Conservation (phyloP, 2,888 invertebrate genomes). For the Copidosoma aretas region DNA sequence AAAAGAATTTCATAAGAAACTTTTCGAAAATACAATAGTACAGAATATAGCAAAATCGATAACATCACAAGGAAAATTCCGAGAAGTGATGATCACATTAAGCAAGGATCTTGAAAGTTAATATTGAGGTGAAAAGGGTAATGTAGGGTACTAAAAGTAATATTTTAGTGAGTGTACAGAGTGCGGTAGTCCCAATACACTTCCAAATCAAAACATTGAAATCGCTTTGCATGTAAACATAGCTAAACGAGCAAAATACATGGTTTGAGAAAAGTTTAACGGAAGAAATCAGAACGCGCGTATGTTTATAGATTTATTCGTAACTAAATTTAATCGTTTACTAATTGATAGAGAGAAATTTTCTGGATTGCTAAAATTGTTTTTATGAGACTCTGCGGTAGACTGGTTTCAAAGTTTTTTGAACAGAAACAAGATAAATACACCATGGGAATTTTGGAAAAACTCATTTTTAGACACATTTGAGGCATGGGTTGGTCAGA, state of each 20-base stretch:
- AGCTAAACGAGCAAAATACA: conserved; percentile 28
- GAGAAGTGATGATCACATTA: conserved; percentile 36
- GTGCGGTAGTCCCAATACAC: background rate
- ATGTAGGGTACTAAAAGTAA: conserved; percentile 32
- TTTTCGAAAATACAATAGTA: conserved; percentile 31
- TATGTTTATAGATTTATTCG: background rate
- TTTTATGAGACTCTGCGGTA: background rate
- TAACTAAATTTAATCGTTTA: background rate
- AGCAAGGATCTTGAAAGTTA: conserved; percentile 28
- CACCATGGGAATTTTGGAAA: background rate
- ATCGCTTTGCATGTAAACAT: conserved; percentile 19
- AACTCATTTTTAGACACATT: background rate
- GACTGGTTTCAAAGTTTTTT: conserved; percentile 2
- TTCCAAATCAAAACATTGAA: background rate
- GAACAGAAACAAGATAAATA: background rate
- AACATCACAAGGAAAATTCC: conserved; percentile 33
- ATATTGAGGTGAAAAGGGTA: conserved; percentile 41
- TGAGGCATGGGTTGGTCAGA: too few species aligned
- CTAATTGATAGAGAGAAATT: background rate
- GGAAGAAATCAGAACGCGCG: conserved; percentile 26
- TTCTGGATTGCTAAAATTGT: background rate
- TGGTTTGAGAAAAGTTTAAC: conserved; percentile 39
- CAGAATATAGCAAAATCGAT: conserved; percentile 21
- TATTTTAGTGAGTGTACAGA: background rate
- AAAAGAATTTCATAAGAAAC: conserved; percentile 25